Conservation (phyloP, 2,113 vertebrate species). For the Lathamus discolor region DNA sequence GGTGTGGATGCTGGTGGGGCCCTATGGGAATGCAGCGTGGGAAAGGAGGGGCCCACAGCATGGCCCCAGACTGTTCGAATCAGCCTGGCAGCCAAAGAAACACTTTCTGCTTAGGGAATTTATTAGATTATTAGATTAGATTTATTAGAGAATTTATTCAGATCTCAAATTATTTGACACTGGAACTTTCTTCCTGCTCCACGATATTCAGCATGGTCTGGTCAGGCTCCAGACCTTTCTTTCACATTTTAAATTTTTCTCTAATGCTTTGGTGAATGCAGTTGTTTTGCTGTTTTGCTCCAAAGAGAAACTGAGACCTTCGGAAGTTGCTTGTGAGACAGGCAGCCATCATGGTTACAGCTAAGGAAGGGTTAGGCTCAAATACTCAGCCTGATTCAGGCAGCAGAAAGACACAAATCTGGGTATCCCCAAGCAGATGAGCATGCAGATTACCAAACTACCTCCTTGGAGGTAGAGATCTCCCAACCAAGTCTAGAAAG, state of each 20-base stretch:
- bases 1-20: not conserved
- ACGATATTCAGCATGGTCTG: rapidly evolving
- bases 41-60: not conserved
- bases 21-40: not conserved
- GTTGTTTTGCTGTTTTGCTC: not conserved
- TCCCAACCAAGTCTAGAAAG: not conserved
- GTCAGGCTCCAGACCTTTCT: not conserved
- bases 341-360: not conserved
- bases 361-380: not conserved
- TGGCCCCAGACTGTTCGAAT: rapidly evolving
- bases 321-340: not conserved
- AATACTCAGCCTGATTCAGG: not conserved
- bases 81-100: not conserved
- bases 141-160: not conserved
- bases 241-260: rapidly evolving
- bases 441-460: not conserved
- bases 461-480: not conserved
- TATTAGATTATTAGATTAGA: too few species aligned
- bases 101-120: not conserved
- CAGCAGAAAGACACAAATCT: not conserved
- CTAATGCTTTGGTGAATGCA: not conserved
- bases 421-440: not conserved
- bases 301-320: not conserved
- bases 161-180: not conserved
- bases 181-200: not conserved